A percentile compares a stretch with the other conserved stretches of the same genome.
phyloP scores from a whole-genome alignment of 2,888 invertebrate species.

The Agonopterix arenella region DNA sequence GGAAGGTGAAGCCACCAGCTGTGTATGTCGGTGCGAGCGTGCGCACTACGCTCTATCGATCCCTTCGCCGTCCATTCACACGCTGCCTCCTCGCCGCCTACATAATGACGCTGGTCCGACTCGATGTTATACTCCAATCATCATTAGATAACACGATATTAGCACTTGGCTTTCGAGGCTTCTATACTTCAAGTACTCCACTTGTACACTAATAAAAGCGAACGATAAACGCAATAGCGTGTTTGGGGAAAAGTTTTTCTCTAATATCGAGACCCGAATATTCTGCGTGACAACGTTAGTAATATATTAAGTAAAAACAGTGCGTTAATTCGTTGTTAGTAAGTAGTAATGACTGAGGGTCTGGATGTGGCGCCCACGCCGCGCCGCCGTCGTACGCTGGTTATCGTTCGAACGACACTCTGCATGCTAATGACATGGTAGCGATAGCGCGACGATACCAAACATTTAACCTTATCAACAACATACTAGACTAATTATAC shows the following conservation, averaged over 20 bases:
- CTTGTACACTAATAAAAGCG: conserved; percentile 34
- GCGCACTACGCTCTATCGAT: conserved; percentile 67
- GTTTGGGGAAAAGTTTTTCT: background rate
- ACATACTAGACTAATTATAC: background rate
- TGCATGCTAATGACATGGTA: conserved; percentile 61
- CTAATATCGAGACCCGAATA: too few relatives aligned
- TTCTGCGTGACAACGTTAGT: too few relatives aligned
- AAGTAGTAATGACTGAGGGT: too few relatives aligned
- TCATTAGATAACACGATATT: conserved; percentile 67
- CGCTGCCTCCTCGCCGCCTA: conserved; percentile 59
- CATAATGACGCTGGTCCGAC: conserved; percentile 47
- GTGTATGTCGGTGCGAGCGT: conserved; percentile 32
- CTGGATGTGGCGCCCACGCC: too few relatives aligned
- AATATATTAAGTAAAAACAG: too few relatives aligned
- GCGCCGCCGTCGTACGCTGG: background rate
- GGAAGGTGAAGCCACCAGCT: conserved; percentile 53
- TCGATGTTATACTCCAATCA: conserved; percentile 63
- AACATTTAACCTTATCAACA: background rate
- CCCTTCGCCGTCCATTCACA: conserved; percentile 63
- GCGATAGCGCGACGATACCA: conserved; percentile 16
- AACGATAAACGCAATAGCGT: conserved; percentile 2
- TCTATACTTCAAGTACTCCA: conserved; percentile 48
- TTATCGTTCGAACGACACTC: conserved; percentile 50
- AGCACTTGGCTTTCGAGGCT: conserved; percentile 40
- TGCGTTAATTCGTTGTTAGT: too few relatives aligned